Conservation (phyloP, 2,113 vertebrate species). For the Oryctolagus cuniculus region mOryCun1.1 NC_091433.1:138699001-138699500, state of each 20-base stretch:
- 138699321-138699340: constrained; percentile 31
- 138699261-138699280: constrained; percentile 11
- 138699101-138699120: neutral
- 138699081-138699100: neutral
- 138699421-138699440: constrained; percentile 20
- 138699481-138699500: constrained; percentile 5
- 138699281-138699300: neutral
- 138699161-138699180: neutral
- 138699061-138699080: neutral
- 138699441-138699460: constrained; percentile 18
- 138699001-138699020: constrained; percentile 37
- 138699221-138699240: neutral
- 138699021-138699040: neutral
- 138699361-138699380: constrained; percentile 24
- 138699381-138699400: constrained; percentile 57
- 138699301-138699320: neutral
- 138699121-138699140: neutral
- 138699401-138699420: constrained; percentile 56
- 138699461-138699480: constrained; percentile 21
- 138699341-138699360: constrained; percentile 20
- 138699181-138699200: neutral
- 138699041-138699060: constrained; percentile 4
- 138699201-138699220: neutral
- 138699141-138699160: neutral
- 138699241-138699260: constrained; percentile 8